phyloP scores from a whole-genome alignment of 2,888 invertebrate genomes.

The Lordiphosa andalusiaca region DNA sequence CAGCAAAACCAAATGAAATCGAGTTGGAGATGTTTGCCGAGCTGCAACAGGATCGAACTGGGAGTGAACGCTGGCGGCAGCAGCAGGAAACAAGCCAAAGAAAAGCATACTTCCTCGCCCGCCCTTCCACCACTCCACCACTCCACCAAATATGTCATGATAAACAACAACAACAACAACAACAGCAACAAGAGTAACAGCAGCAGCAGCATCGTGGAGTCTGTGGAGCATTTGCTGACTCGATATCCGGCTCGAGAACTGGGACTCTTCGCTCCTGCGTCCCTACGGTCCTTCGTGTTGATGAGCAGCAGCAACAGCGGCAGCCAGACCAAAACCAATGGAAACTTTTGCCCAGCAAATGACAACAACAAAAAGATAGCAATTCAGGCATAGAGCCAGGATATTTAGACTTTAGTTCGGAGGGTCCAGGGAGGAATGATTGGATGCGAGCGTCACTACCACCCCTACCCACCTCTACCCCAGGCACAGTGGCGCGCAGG shows the following conservation, averaged over 20 bases:
- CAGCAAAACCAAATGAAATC: slow-evolving; percentile 37
- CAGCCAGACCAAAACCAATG: slow-evolving; percentile 17
- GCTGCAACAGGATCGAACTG: slow-evolving; percentile 26
- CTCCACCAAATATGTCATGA: slow-evolving; percentile 52
- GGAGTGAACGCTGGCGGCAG: slow-evolving; percentile 10
- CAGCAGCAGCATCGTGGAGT: slow-evolving; percentile 3
- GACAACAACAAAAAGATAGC: slow-evolving; percentile 13
- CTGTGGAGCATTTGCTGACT: slow-evolving; percentile 37
- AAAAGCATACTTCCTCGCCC: slow-evolving; percentile 54
- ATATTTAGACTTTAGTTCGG: slow-evolving; percentile 52
- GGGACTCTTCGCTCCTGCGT: neutral
- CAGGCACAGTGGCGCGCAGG: too few relatives aligned
- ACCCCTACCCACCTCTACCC: too few relatives aligned
- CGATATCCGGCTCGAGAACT: slow-evolving; percentile 49
- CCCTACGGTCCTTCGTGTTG: slow-evolving; percentile 14
- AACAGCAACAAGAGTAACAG: too few relatives aligned
- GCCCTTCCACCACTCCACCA: neutral
- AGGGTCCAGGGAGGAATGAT: slow-evolving; percentile 15
- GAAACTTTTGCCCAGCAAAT: slow-evolving; percentile 22
- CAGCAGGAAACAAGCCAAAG: slow-evolving; percentile 58
- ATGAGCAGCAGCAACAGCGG: slow-evolving; percentile 14
- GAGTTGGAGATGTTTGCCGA: slow-evolving; percentile 37
- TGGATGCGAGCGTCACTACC: too few relatives aligned
- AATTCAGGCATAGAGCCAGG: slow-evolving; percentile 34
- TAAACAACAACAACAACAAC: slow-evolving; percentile 26